Percentiles rank a stretch among this genome's conserved stretches.
Evolutionary conservation across 2,113 vertebrate species (phyloP).

Genomic region (Craseonycteris thonglongyai): DNA sequence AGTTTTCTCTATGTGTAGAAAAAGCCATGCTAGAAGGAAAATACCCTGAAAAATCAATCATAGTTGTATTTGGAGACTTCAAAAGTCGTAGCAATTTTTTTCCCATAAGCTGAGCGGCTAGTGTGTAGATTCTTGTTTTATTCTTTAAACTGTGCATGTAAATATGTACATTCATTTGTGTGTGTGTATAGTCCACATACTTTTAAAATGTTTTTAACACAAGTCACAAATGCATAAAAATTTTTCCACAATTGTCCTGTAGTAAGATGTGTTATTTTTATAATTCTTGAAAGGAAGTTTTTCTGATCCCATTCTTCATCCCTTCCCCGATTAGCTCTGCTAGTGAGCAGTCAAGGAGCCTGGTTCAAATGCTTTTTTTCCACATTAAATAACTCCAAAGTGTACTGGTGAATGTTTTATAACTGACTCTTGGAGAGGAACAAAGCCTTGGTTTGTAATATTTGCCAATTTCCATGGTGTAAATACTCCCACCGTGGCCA

Average conservation of each 20-base stretch:
- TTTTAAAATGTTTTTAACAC: background rate
- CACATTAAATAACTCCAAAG: background rate
- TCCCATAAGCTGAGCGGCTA: background rate
- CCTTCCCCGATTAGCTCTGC: background rate
- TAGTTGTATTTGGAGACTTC: background rate
- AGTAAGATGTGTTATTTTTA: background rate
- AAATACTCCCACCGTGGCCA: accelerated
- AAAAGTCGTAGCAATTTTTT: background rate
- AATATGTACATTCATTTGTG: background rate
- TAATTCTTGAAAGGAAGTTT: background rate
- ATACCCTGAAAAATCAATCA: constrained; percentile 1
- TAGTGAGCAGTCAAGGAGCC: background rate
- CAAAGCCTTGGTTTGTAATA: background rate
- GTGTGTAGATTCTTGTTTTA: background rate
- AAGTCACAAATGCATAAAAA: background rate
- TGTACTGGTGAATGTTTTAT: background rate
- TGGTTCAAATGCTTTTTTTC: background rate
- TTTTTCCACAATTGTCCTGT: background rate
- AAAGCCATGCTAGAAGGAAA: constrained; percentile 35
- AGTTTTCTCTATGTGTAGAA: constrained; percentile 14
- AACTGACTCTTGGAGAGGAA: background rate
- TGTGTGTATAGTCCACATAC: background rate
- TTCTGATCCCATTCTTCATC: background rate
- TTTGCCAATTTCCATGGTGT: no score
- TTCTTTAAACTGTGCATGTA: background rate